Percentiles rank a stretch among this genome's conserved stretches.
phyloP scores from a whole-genome alignment of 1,140 invertebrate species.

The Hermetia illucens region DNA sequence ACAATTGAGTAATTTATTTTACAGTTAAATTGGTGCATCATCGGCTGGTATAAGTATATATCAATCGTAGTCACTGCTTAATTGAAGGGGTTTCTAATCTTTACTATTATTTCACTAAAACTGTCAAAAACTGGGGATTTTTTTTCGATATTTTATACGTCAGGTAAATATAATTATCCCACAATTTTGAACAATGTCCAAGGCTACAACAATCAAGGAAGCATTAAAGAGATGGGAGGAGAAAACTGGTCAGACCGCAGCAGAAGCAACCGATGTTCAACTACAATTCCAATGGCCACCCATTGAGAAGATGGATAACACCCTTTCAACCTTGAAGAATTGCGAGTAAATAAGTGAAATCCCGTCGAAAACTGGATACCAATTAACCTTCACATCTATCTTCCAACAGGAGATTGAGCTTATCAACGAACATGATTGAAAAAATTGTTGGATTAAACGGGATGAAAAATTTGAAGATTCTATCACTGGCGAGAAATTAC shows the following conservation, averaged over 20 bases:
- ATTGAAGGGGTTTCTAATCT: too few relatives aligned
- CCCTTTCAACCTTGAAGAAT: constrained; percentile 41
- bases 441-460: constrained; percentile 64
- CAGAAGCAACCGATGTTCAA: constrained; percentile 58
- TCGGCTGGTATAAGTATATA: too few relatives aligned
- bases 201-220: constrained; percentile 55
- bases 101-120: too few relatives aligned
- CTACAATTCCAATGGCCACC: constrained; percentile 68
- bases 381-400: constrained; percentile 1
- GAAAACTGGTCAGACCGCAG: constrained; percentile 44
- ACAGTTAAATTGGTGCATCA: too few relatives aligned
- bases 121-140: too few relatives aligned
- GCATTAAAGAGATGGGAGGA: constrained; percentile 74
- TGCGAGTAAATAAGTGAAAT: constrained; percentile 51
- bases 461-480: constrained; percentile 67
- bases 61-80: too few relatives aligned
- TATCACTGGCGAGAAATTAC: constrained; percentile 78
- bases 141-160: too few relatives aligned
- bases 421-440: constrained; percentile 89
- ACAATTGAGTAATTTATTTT: too few relatives aligned
- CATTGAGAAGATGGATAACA: constrained; percentile 68
- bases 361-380: neutral
- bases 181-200: too few relatives aligned
- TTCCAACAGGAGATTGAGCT: constrained; percentile 53
- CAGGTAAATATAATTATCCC: too few relatives aligned